Evolutionary conservation across 2,113 vertebrate genomes (phyloP).

Genomic region (Stegastes partitus): DNA sequence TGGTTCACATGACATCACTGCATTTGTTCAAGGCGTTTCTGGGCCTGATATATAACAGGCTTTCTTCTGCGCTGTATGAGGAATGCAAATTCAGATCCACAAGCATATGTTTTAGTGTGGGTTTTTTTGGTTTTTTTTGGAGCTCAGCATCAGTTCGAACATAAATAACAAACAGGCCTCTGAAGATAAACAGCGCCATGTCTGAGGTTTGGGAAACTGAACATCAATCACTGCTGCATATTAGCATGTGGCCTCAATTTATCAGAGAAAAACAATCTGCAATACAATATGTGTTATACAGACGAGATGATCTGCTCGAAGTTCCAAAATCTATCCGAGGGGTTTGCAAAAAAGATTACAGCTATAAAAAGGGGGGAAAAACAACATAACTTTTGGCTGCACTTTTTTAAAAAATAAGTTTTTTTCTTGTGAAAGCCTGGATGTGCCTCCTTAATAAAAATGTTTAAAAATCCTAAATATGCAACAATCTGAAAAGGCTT

Average conservation of each 20-base stretch:
- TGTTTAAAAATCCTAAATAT: too few species aligned
- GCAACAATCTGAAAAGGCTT: too few species aligned
- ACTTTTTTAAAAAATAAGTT: too few species aligned
- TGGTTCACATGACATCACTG: neutral
- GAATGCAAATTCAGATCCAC: neutral
- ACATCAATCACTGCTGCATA: neutral
- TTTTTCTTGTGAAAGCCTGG: too few species aligned
- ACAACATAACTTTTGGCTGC: too few species aligned
- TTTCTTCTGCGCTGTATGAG: neutral
- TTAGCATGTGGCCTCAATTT: neutral
- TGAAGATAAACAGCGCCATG: neutral
- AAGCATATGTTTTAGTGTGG: neutral
- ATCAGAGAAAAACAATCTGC: neutral
- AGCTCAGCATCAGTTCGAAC: neutral
- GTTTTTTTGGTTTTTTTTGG: too few species aligned
- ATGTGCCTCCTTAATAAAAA: too few species aligned
- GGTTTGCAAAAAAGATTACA: too few species aligned
- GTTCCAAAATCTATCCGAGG: too few species aligned
- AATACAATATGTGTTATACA: too few species aligned
- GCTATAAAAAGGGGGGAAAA: too few species aligned
- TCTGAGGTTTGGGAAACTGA: neutral
- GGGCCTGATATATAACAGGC: neutral
- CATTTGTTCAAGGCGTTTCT: constrained; percentile 2
- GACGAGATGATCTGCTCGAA: too few species aligned
- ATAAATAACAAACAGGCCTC: neutral